phyloP scores from a whole-genome alignment of 2,888 invertebrate genomes.

The Theretra japonica region DNA sequence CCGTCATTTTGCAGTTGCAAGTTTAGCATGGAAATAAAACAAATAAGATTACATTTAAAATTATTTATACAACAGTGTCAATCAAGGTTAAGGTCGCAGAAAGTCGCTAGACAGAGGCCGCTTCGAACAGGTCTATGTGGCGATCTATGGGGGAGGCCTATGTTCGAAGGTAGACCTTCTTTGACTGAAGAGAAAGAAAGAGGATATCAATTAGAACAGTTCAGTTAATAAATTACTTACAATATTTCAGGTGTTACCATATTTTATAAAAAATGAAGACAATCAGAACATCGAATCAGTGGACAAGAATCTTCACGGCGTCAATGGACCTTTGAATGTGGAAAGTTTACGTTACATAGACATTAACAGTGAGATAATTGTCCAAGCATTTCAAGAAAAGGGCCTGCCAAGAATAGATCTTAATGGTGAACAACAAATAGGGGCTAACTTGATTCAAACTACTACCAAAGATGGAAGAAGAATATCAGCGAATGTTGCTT shows the following conservation, averaged over 20 bases:
- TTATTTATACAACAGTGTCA: too few species aligned
- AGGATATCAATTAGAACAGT: too few species aligned
- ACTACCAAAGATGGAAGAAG: constrained; percentile 86
- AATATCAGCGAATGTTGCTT: constrained; percentile 86
- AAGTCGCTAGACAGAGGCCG: too few species aligned
- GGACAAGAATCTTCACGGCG: constrained; percentile 84
- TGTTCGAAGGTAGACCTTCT: too few species aligned
- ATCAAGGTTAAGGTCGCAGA: too few species aligned
- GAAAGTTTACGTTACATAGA: constrained; percentile 87
- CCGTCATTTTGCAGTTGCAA: too few species aligned
- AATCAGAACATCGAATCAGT: constrained; percentile 83
- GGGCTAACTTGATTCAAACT: constrained; percentile 86
- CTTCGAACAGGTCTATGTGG: too few species aligned
- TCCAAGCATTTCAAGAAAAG: constrained; percentile 86
- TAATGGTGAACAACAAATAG: constrained; percentile 84
- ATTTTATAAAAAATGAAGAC: constrained; percentile 88
- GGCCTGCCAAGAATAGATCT: constrained; percentile 86
- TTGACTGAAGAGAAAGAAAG: too few species aligned
- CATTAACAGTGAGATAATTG: constrained; percentile 80
- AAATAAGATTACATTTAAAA: too few species aligned
- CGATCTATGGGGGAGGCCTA: too few species aligned
- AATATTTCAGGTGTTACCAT: constrained; percentile 84
- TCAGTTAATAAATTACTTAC: not conserved
- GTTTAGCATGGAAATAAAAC: too few species aligned
- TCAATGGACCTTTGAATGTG: constrained; percentile 86